Evolutionary conservation across 2,113 vertebrate species (phyloP), one percentile per base, ranked within the genome.

Genomic region (Heterotis niloticus): DNA sequence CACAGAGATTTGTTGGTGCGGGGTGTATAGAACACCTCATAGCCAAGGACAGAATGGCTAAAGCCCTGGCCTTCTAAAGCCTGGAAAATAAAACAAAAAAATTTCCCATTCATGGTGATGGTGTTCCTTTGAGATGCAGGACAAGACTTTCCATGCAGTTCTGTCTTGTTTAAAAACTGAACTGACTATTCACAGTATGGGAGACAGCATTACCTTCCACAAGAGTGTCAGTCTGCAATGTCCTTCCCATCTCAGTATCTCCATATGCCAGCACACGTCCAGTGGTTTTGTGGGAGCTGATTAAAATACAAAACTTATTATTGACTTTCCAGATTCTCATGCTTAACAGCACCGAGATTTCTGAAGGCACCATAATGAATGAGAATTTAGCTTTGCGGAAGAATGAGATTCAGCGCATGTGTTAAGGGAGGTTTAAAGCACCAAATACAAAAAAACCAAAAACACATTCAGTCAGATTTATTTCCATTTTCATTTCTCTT

Each of bases 1-100:
- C 24, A 54, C 13, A 4, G 59, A 75, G 54, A 10, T 0, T 75
- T 56, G 0, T 73, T 78, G 5, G 17, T 44, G 24, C 1, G 23
- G 7, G 81, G 82, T 13, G n/a, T 16, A 23, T 86, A 82, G 79
- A 68, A 81, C 59, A 90, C 83, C 54, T 81, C 69, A 80, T 90
- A 89, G 4, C 87, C 88, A 1, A 81, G 81, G 80, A 88, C 44
- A 75, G 62, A 77, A 29, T 82, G 83, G 57, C 77, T 20, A 3
- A 75, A 28, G 0, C 82, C 79, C 12, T 82, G 70, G 0, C 83
- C 79, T 11, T 82, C 73, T 0, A 82, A 75, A 14, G 78, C 75
- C 90, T 91, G 24, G 71, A 69, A 10, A 18, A 66, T 13, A 75
- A 70, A 79, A 11, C 18, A 67, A 11, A 70, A 23, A 77, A 76